Percentiles rank a stretch among this genome's conserved stretches.
Conservation (phyloP, 2,113 vertebrate genomes). For the Pseudolaguvia tuberculata region DNA sequence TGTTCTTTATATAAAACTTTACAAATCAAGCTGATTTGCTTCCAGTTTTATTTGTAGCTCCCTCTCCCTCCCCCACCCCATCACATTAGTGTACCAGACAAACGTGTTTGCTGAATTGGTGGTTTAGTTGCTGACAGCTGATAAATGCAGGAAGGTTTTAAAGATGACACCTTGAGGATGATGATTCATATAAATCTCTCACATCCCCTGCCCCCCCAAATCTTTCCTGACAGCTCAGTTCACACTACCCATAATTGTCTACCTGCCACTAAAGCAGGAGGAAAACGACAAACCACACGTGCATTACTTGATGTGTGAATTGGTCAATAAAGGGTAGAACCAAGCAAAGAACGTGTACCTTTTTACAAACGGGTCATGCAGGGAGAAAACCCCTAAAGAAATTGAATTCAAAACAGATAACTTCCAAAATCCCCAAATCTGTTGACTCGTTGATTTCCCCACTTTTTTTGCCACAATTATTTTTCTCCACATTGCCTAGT, state of each 20-base stretch:
- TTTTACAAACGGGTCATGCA: slow-evolving; percentile 53
- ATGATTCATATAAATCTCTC: slow-evolving; percentile 48
- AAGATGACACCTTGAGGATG: slow-evolving; percentile 64
- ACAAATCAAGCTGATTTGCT: slow-evolving; percentile 55
- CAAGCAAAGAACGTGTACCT: slow-evolving; percentile 52
- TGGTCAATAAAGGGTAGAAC: slow-evolving; percentile 57
- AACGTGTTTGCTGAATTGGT: slow-evolving; percentile 64
- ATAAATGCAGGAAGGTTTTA: slow-evolving; percentile 64
- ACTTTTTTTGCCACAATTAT: slow-evolving; percentile 37
- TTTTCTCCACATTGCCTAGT: slow-evolving; percentile 40
- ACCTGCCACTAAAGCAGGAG: slow-evolving; percentile 39
- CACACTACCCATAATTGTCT: slow-evolving; percentile 58
- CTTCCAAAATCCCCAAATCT: slow-evolving; percentile 36
- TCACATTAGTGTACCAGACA: slow-evolving; percentile 51
- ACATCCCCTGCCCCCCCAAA: slow-evolving; percentile 49
- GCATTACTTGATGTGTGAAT: slow-evolving; percentile 60
- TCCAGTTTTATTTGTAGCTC: slow-evolving; percentile 37
- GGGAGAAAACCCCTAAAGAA: slow-evolving; percentile 40
- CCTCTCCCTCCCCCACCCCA: slow-evolving; percentile 45
- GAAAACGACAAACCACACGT: slow-evolving; percentile 43
- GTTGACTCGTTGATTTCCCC: slow-evolving; percentile 32
- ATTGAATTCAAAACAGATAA: slow-evolving; percentile 53
- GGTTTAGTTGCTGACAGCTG: slow-evolving; percentile 70
- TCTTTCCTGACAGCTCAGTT: slow-evolving; percentile 61
- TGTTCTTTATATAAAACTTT: slow-evolving; percentile 24